Base-by-base conservation (phyloP, 2,797 vertebrate genomes). In the Myiotriccus ornatus region DNA sequence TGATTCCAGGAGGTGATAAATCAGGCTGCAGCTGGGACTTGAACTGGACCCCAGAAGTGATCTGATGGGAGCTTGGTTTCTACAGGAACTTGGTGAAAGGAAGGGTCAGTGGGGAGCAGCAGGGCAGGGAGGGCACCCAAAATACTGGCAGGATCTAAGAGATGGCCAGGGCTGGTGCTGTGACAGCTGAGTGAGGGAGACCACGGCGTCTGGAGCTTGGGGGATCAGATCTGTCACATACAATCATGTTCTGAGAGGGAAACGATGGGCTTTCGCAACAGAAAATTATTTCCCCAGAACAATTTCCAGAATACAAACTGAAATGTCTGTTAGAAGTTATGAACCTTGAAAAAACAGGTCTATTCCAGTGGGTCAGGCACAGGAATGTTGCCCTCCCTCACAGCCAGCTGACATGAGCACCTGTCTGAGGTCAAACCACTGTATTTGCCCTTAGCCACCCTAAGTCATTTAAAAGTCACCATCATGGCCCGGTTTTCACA, bases 131-230 rank as follows among this genome's bases (percentile, higher is more conserved):
- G 50, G 60, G 49, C 77, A 56, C 77, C 80, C 81, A 21, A 35
- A 55, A 47, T 17, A 12, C 9, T 0, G 0, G 20, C 1, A 30
- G 28, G 43, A 11, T 23, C 18, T 60, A 62, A 47, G 53, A 14
- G 27, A 41, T 30, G 43, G 35, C 30, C 53, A 47, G 53, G 24
- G 60, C 27, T n/a, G 62, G 37, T 1, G 6, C 8, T 19, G 13
- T 64, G 59, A 52, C 32, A 43, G n/a, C 34, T 12, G 27, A 11
- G 49, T 1, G 3, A 17, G 7, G 59, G 39, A 37, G 34, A 55
- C n/a, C 44, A 1, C 0, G 11, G 22, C 8, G 6, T 55, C 39
- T 75, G 67, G 75, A 84, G 70, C 49, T 67, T 4, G 0, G 25
- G 25, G 62, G 35, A 24, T 34, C n/a, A 34, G 23, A 23, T 55